Conservation (phyloP, 2,797 vertebrate species). For the Steatocranus sp. region DNA sequence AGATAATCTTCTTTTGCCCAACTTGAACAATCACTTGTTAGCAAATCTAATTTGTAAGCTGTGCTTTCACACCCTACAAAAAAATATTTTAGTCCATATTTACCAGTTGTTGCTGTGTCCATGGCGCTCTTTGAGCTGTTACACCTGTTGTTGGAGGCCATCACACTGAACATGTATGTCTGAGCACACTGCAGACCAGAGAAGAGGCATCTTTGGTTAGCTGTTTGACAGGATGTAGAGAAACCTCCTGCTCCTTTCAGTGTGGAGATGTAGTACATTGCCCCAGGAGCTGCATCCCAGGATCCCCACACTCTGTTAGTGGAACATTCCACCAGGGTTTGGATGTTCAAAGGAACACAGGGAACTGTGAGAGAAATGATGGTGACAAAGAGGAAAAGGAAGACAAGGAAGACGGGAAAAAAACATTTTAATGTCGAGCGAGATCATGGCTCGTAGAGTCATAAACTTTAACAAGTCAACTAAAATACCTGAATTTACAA, state of each 20-base stretch:
- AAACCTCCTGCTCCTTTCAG: constrained; percentile 32
- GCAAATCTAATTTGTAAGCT: background rate
- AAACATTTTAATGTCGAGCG: background rate
- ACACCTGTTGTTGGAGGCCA: constrained; percentile 51
- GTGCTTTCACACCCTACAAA: background rate
- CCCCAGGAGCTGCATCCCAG: constrained; percentile 58
- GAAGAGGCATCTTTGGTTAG: constrained; percentile 43
- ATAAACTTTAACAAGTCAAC: background rate
- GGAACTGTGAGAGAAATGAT: constrained; percentile 52
- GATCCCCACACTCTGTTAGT: constrained; percentile 59
- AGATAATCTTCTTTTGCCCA: background rate
- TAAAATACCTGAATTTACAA: constrained; percentile 59
- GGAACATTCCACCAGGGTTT: constrained; percentile 45
- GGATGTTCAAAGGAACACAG: constrained; percentile 56
- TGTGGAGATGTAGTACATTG: constrained; percentile 47
- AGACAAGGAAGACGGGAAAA: background rate
- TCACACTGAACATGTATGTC: constrained; percentile 54
- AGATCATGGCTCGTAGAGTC: background rate
- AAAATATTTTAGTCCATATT: background rate
- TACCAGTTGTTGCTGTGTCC: constrained; percentile 58
- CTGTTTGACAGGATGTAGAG: constrained; percentile 21
- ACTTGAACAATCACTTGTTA: background rate
- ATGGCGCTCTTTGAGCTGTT: constrained; percentile 49
- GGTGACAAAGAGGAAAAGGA: background rate
- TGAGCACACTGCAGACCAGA: constrained; percentile 62